These are phyloP conservation scores for Narcine bancroftii DNA, from an alignment of 2,113 vertebrate species.

Conservation along the genomic window DNA sequence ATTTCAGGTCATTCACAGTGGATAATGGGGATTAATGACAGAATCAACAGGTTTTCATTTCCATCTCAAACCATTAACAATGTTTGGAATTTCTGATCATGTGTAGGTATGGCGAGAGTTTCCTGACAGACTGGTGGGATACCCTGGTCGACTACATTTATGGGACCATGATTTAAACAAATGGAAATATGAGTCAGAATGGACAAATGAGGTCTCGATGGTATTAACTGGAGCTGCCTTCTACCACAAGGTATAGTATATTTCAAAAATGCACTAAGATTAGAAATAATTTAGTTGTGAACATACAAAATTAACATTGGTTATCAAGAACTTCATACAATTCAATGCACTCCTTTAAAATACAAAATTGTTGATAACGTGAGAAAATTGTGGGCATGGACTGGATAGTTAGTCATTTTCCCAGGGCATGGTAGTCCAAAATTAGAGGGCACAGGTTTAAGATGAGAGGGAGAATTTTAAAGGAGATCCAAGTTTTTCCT, in stretches of 20 bases:
- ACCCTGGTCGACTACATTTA: conserved; percentile 88
- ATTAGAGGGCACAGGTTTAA: too few species aligned
- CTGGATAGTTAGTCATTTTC: too few species aligned
- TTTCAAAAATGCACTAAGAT: not conserved
- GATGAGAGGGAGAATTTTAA: too few species aligned
- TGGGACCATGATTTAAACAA: conserved; percentile 98
- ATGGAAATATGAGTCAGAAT: conserved; percentile 98
- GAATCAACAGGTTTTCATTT: not conserved
- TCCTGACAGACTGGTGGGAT: conserved; percentile 88
- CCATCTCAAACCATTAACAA: not conserved
- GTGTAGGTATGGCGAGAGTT: conserved; percentile 91
- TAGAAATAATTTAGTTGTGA: not conserved
- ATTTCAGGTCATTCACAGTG: not conserved
- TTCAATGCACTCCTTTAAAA: not conserved
- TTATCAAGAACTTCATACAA: not conserved
- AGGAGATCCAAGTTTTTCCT: too few species aligned
- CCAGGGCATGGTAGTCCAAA: too few species aligned
- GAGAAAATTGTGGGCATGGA: not conserved
- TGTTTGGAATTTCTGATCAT: not conserved
- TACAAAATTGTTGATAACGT: not conserved
- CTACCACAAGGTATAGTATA: conserved; percentile 81
- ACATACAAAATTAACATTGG: not conserved
- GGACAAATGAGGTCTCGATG: conserved; percentile 99
- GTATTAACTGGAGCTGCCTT: conserved; percentile 94
- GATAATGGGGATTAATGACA: not conserved